Evolutionary conservation across 2,113 vertebrate species (phyloP).

Genomic region (Pitta sordida): DNA sequence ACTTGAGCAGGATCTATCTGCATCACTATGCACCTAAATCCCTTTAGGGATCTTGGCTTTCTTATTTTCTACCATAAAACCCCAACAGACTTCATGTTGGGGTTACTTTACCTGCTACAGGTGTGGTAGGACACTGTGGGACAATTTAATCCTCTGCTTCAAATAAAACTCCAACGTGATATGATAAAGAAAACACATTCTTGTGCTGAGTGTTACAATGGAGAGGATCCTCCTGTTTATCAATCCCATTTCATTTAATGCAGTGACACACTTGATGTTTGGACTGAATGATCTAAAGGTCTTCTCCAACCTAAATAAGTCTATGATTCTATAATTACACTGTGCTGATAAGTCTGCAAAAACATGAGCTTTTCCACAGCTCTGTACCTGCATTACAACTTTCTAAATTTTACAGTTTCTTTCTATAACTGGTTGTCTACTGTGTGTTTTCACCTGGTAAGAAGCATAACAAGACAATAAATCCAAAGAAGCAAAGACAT

Average conservation of each 20-base stretch:
- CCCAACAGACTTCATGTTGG: not conserved
- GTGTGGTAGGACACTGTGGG: not conserved
- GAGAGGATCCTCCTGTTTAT: not conserved
- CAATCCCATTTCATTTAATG: not conserved
- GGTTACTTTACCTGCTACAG: not conserved
- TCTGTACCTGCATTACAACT: not conserved
- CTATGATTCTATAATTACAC: not conserved
- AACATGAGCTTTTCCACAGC: not conserved
- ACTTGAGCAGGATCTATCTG: not conserved
- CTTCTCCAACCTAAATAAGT: not conserved
- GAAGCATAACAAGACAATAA: not conserved
- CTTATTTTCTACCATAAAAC: not conserved
- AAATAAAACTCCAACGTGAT: not conserved
- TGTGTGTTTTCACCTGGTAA: not conserved
- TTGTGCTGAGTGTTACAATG: not conserved
- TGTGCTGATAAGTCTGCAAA: not conserved
- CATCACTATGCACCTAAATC: not conserved
- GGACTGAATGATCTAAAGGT: not conserved
- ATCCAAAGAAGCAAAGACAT: not conserved
- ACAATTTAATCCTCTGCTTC: not conserved
- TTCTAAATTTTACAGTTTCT: not conserved
- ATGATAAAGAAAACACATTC: not conserved
- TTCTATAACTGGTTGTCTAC: not conserved
- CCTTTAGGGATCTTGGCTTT: not conserved
- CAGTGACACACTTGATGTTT: not conserved